Base-by-base conservation (phyloP, 2,113 vertebrate genomes). In the Onychostoma macrolepis region DNA sequence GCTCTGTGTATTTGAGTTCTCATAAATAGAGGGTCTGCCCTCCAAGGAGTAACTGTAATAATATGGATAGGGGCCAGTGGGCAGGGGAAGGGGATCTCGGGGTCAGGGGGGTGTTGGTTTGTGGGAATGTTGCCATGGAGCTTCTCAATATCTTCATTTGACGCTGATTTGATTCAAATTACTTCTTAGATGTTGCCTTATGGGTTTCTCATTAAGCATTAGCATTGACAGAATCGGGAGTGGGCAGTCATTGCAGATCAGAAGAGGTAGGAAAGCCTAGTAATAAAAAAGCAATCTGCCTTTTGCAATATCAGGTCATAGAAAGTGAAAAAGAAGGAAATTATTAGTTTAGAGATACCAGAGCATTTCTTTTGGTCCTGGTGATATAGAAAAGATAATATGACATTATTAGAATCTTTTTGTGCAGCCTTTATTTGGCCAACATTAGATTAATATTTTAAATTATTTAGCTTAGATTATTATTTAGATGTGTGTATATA, bases 201-300 rank as follows among this genome's bases (percentile, higher is more conserved):
- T 90, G 91, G 87, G 91, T 89, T 93, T 93, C 92, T 93, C 91
- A 93, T 93, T 93, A 93, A 90, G 85, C 85, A 36, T n/a, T 33
- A 86, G 90, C 88, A 43, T 86, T 93, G 92, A 93, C 82, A 78
- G 89, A 86, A 80, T 79, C 43, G 85, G 80, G 43, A 67, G 84
- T 65, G 67, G 43, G 28, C 65, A 4, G n/a, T 81, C 38, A 75
- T 81, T 43, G 9, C 81, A 71, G 74, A 67, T 81, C 82, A 76
- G 74, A 83, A 87, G 30, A 77, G 81, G n/a, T 58, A 80, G 56
- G 30, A 65, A 28, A 13, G 58, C 24, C 48, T 19, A 41, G 24
- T 65, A 63, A 80, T 38, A 61, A 19, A 65, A 81, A 81, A 43
- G 2, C 5, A 45, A 67, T 30, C 38, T 30, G 48, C 48, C 48